Percentiles rank a stretch among this genome's conserved stretches.
Conservation (phyloP, 64 coral and sea anemone genomes). For the Platygyra sinensis region DNA sequence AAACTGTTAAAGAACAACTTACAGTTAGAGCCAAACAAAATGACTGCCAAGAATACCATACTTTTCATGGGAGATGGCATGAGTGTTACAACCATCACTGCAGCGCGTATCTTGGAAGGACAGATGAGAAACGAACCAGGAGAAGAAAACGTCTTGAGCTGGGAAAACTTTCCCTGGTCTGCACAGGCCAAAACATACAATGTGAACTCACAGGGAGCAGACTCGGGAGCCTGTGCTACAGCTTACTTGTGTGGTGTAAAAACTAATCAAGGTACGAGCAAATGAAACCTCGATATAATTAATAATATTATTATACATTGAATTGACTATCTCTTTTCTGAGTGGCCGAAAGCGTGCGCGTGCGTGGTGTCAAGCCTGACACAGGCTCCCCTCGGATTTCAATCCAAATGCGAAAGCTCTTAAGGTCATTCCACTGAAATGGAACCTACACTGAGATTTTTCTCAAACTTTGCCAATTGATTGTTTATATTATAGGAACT, state of each 20-base stretch:
- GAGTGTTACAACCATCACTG: constrained; percentile 34
- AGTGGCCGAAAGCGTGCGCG: no score
- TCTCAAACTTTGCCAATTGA: no score
- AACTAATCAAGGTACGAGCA: background rate
- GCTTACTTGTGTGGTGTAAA: constrained; percentile 47
- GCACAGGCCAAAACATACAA: constrained; percentile 48
- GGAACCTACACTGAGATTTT: no score
- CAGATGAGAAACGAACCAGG: constrained; percentile 19
- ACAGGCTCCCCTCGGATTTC: no score
- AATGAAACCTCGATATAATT: no score
- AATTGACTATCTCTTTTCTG: no score
- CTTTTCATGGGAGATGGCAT: constrained; percentile 48
- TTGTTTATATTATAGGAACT: no score
- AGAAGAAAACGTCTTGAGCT: constrained; percentile 52
- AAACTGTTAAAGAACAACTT: background rate
- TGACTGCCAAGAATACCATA: constrained; percentile 45
- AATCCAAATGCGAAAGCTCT: no score
- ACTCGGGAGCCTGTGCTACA: constrained; percentile 42
- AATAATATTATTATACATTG: no score
- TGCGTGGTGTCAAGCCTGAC: no score
- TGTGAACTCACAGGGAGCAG: constrained; percentile 19
- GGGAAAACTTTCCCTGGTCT: constrained; percentile 54
- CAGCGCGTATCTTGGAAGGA: constrained; percentile 31
- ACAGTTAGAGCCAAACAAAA: background rate
- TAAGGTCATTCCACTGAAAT: no score